Evolutionary conservation across 1,140 invertebrate species (phyloP).

Genomic region (Adelges cooleyi): DNA sequence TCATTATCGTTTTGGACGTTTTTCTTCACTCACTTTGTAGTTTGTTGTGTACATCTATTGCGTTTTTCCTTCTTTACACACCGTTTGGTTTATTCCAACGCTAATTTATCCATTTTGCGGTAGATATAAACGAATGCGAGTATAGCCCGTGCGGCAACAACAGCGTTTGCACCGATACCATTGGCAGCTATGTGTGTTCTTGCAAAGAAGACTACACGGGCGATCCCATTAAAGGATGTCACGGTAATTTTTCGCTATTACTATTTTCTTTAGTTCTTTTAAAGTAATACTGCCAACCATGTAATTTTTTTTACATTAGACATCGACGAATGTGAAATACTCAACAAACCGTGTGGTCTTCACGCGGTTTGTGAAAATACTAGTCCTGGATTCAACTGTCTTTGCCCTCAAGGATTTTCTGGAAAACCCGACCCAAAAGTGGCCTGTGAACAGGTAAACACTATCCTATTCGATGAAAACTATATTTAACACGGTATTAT

Average conservation of each 20-base stretch:
- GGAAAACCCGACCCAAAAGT: slow-evolving; percentile 67
- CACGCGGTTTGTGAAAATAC: slow-evolving; percentile 81
- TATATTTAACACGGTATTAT: no score
- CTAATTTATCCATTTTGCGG: no score
- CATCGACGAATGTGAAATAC: slow-evolving; percentile 75
- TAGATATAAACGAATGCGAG: slow-evolving; percentile 82
- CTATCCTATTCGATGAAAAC: no score
- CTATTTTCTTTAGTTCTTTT: background rate
- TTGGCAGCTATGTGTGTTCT: slow-evolving; percentile 71
- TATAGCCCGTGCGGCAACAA: slow-evolving; percentile 73
- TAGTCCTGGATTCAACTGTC: slow-evolving; percentile 71
- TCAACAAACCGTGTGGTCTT: slow-evolving; percentile 70
- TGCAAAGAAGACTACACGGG: slow-evolving; percentile 75
- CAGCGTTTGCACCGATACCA: slow-evolving; percentile 71
- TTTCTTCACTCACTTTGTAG: slow-evolving; percentile 17
- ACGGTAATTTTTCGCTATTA: slow-evolving; percentile 39
- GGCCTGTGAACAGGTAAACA: slow-evolving; percentile 67
- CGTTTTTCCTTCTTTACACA: background rate
- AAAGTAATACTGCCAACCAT: background rate
- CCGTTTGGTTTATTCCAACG: background rate
- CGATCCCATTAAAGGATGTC: slow-evolving; percentile 68
- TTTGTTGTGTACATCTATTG: background rate
- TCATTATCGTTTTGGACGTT: background rate
- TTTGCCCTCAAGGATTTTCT: slow-evolving; percentile 78
- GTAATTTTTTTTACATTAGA: slow-evolving; percentile 45